Conservation (phyloP, 2,113 vertebrate genomes). For the Lophochroa leadbeateri region DNA sequence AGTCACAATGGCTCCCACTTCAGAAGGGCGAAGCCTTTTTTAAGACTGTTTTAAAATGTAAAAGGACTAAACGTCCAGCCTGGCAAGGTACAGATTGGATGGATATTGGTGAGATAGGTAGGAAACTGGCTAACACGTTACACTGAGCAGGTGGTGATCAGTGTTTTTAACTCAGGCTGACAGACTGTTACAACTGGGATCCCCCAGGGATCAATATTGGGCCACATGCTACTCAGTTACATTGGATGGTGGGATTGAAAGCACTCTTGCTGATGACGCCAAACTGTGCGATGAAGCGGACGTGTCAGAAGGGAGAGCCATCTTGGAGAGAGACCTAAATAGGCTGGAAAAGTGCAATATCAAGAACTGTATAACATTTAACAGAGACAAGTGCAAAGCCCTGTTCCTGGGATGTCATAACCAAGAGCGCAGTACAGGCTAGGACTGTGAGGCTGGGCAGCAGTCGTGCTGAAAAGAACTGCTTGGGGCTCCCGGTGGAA, state of each 20-base stretch:
- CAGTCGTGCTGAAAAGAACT: not conserved
- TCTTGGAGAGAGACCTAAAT: not conserved
- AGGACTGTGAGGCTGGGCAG: not conserved
- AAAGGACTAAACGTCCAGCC: not conserved
- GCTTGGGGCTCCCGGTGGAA: not conserved
- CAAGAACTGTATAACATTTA: not conserved
- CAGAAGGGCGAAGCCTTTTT: not conserved
- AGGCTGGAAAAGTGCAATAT: not conserved
- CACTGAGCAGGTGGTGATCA: not conserved
- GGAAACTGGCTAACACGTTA: not conserved
- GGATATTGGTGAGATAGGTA: not conserved
- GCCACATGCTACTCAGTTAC: not conserved
- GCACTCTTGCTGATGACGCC: not conserved
- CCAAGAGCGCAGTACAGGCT: not conserved
- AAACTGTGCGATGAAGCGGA: not conserved
- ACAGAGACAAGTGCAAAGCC: not conserved
- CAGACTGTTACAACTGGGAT: not conserved
- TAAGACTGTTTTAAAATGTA: not conserved
- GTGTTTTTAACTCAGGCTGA: not conserved
- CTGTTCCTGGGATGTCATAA: not conserved
- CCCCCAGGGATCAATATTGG: accelerated
- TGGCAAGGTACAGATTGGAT: not conserved
- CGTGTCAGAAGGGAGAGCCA: accelerated
- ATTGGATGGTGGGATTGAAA: not conserved
- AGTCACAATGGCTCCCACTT: not conserved